Conservation (phyloP, 2,113 vertebrate species). For the Apeltes quadracus region DNA sequence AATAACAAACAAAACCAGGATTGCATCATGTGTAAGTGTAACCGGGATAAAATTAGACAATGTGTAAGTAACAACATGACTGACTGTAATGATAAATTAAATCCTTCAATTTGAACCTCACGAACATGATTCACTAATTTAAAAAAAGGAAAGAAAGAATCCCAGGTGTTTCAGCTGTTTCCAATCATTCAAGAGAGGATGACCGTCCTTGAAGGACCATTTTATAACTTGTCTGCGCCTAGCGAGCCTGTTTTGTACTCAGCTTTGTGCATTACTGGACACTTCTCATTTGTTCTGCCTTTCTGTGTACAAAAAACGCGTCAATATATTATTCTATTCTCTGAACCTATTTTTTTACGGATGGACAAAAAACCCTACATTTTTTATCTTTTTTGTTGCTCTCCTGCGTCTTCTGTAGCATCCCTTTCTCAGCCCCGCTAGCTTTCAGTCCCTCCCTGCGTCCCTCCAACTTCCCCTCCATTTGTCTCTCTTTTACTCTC, state of each 20-base stretch:
- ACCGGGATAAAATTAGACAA: background rate
- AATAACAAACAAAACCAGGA: background rate
- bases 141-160: background rate
- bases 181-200: background rate
- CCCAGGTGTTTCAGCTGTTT: background rate
- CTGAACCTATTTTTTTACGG: background rate
- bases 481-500: constrained; percentile 18
- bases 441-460: background rate
- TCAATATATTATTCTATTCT: constrained; percentile 14
- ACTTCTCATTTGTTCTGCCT: background rate
- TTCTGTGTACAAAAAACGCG: constrained; percentile 2
- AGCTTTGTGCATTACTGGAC: background rate
- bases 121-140: background rate
- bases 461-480: constrained; percentile 13
- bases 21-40: background rate
- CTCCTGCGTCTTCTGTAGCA: background rate
- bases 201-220: background rate
- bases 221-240: background rate
- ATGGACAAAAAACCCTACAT: background rate
- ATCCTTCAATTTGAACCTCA: background rate
- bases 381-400: background rate
- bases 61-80: background rate
- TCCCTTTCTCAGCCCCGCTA: background rate
- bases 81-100: background rate
- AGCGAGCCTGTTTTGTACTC: background rate